These are phyloP conservation scores for Melieria crassipennis DNA, from an alignment of 2,888 invertebrate species.

Conservation along the genomic window DNA sequence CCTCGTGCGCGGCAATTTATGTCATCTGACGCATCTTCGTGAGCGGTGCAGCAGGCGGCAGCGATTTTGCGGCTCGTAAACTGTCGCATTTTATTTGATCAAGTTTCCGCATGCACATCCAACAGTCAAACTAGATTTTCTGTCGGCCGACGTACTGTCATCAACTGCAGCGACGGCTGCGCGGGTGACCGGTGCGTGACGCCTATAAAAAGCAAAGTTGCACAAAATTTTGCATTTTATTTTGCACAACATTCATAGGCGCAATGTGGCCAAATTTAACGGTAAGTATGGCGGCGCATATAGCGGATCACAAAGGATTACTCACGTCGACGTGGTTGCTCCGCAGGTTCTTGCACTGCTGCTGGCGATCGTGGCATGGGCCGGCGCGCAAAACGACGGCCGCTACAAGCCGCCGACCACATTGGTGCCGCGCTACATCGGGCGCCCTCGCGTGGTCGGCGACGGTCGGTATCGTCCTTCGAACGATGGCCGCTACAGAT, in stretches of 20 bases:
- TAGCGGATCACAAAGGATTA: background rate
- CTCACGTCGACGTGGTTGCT: too few species aligned
- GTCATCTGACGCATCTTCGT: background rate
- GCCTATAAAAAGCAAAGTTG: too few species aligned
- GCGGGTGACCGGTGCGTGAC: background rate
- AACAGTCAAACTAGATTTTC: background rate
- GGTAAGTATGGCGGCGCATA: conserved; percentile 5
- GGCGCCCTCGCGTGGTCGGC: conserved; percentile 51
- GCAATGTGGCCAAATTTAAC: conserved; percentile 14
- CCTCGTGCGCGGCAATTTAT: background rate
- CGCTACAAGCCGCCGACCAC: conserved; percentile 64
- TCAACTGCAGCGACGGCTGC: background rate
- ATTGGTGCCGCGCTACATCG: conserved; percentile 47
- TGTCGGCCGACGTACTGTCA: background rate
- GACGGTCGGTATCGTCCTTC: conserved; percentile 65
- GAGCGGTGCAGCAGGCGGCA: background rate
- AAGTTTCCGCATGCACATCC: background rate
- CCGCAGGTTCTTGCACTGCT: conserved; percentile 23
- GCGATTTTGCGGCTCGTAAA: background rate
- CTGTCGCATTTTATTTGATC: background rate
- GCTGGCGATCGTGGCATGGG: conserved; percentile 42
- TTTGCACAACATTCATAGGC: background rate
- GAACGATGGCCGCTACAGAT: conserved; percentile 57
- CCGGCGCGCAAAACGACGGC: conserved; percentile 61
- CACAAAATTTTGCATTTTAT: too few species aligned